A percentile compares a stretch with the other conserved stretches of the same genome.
Conservation (phyloP, 1,140 invertebrate species). For the Araneus ventricosus region DNA sequence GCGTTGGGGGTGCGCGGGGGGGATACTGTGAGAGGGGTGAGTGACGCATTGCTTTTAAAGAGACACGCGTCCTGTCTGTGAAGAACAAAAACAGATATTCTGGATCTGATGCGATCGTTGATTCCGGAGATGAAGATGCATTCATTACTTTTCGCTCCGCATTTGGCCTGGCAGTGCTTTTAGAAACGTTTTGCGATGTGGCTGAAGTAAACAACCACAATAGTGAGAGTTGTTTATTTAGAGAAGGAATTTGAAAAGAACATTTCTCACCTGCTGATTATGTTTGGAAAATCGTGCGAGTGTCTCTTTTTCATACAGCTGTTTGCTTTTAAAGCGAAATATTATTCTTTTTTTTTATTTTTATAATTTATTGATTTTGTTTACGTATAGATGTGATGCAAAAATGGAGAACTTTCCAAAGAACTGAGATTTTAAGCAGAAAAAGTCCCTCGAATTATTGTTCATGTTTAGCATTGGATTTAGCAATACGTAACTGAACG, state of each 20-base stretch:
- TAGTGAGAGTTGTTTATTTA: background rate
- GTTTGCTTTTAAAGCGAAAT: too few species aligned
- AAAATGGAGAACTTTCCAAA: too few species aligned
- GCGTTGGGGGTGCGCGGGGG: background rate
- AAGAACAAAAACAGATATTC: conserved; percentile 28
- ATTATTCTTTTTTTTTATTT: too few species aligned
- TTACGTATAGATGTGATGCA: too few species aligned
- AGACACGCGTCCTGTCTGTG: background rate
- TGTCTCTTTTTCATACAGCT: too few species aligned
- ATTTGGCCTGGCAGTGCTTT: background rate
- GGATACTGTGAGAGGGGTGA: background rate
- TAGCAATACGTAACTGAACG: too few species aligned
- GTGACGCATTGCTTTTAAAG: conserved; percentile 33
- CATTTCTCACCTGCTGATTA: too few species aligned
- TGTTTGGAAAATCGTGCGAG: too few species aligned
- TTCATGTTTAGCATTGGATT: too few species aligned
- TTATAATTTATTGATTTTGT: too few species aligned
- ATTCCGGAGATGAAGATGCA: background rate
- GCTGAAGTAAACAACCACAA: background rate
- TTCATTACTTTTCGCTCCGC: background rate
- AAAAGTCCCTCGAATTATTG: too few species aligned
- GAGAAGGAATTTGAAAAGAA: background rate
- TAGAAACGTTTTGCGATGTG: background rate
- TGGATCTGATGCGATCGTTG: background rate
- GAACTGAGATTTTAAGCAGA: too few species aligned